phyloP scores from a whole-genome alignment of 2,113 vertebrate genomes.

The Glaucomys volans region DNA sequence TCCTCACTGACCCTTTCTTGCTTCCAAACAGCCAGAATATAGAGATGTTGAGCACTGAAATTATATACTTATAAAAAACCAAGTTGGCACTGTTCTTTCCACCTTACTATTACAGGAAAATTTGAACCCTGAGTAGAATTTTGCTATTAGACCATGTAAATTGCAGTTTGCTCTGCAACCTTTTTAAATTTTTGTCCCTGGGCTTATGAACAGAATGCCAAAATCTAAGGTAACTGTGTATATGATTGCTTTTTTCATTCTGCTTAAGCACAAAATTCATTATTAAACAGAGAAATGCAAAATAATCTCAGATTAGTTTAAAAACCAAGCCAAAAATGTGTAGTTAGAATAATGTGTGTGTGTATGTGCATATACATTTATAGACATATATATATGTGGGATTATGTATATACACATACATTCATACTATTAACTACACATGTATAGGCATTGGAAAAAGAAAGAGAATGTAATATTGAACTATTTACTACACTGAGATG shows the following conservation, averaged over 20 bases:
- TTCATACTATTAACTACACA: neutral
- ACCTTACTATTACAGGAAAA: neutral
- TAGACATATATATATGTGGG: no score
- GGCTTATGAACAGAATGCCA: neutral
- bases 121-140: neutral
- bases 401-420: neutral
- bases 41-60: neutral
- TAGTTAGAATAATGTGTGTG: neutral
- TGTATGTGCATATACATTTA: fast-evolving
- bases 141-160: neutral
- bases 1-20: neutral
- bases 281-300: constrained; percentile 55
- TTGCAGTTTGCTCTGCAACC: neutral
- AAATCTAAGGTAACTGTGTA: neutral
- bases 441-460: neutral
- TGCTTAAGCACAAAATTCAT: constrained; percentile 49
- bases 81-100: neutral
- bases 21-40: neutral
- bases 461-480: neutral
- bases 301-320: constrained; percentile 22
- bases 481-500: neutral
- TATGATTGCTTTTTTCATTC: constrained; percentile 7
- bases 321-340: neutral
- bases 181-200: neutral
- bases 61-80: neutral